Percentiles rank a stretch among this genome's conserved stretches.
Conservation (phyloP, 2,888 invertebrate genomes). For the Argynnis bischoffii region DNA sequence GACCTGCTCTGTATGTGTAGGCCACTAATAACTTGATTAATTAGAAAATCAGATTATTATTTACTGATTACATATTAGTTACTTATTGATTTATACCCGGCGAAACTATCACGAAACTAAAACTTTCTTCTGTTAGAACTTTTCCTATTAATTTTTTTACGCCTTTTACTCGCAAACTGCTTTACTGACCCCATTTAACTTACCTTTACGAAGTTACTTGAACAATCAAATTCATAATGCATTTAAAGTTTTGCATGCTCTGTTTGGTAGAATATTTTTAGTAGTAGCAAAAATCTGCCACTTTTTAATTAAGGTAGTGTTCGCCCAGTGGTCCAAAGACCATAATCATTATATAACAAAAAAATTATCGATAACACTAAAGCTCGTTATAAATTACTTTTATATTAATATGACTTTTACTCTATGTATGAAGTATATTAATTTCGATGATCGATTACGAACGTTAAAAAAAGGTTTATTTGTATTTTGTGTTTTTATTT, state of each 20-base stretch:
- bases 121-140: conserved; percentile 11
- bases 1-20: no score
- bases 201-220: conserved; percentile 9
- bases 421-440: no score
- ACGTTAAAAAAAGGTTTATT: no score
- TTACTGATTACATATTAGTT: neutral
- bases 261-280: neutral
- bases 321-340: no score
- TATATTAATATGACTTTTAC: no score
- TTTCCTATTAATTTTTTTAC: conserved; percentile 20
- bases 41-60: conserved; percentile 36
- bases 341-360: neutral
- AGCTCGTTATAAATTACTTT: no score
- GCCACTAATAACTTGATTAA: neutral
- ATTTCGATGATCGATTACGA: no score
- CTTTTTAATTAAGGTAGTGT: neutral
- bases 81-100: conserved; percentile 35
- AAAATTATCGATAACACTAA: neutral
- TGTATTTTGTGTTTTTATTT: no score
- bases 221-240: conserved; percentile 13
- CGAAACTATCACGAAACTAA: conserved; percentile 26
- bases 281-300: neutral
- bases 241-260: conserved; percentile 4
- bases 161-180: conserved; percentile 6
- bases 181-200: conserved; percentile 19